Conservation (phyloP, 2,888 invertebrate genomes). For the Anaspis maculata region DNA sequence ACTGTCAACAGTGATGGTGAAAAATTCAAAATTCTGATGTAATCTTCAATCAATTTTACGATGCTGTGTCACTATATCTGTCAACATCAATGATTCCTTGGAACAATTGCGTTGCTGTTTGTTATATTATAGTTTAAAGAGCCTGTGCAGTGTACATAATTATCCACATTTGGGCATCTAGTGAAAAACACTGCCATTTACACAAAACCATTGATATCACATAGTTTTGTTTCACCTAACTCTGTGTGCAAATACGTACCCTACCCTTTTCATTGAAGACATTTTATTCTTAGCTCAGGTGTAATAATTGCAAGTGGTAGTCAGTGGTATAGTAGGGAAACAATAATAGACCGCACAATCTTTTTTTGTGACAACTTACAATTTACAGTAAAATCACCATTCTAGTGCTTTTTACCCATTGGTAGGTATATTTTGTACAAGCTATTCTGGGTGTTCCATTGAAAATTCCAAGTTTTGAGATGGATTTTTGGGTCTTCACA, state of each 20-base stretch:
- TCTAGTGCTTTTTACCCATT: conserved; percentile 14
- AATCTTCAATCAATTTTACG: conserved; percentile 8
- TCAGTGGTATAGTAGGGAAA: conserved; percentile 8
- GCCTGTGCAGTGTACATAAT: conserved; percentile 18
- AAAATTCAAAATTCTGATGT: conserved; percentile 6
- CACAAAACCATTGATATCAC: too few relatives aligned
- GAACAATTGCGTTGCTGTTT: not conserved
- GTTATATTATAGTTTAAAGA: conserved; percentile 3
- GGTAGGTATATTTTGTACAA: conserved; percentile 10
- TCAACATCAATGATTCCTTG: conserved; percentile 7
- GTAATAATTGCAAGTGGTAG: conserved; percentile 1
- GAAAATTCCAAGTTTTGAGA: too few relatives aligned
- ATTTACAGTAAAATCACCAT: conserved; percentile 6
- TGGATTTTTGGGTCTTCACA: too few relatives aligned
- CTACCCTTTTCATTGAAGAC: conserved; percentile 5
- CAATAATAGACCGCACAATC: conserved; percentile 14
- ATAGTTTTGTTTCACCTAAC: too few relatives aligned
- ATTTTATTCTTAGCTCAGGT: conserved; percentile 10
- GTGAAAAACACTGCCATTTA: conserved; percentile 23
- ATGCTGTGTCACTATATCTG: conserved; percentile 23
- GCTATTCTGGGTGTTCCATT: too few relatives aligned
- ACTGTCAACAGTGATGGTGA: not conserved
- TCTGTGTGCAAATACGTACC: conserved; percentile 5
- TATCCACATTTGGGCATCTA: conserved; percentile 12
- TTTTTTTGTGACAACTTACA: conserved; percentile 9